A percentile compares a stretch with the other conserved stretches of the same genome.
phyloP scores from a whole-genome alignment of 2,113 vertebrate genomes.

The Peromyscus polionotus region DNA sequence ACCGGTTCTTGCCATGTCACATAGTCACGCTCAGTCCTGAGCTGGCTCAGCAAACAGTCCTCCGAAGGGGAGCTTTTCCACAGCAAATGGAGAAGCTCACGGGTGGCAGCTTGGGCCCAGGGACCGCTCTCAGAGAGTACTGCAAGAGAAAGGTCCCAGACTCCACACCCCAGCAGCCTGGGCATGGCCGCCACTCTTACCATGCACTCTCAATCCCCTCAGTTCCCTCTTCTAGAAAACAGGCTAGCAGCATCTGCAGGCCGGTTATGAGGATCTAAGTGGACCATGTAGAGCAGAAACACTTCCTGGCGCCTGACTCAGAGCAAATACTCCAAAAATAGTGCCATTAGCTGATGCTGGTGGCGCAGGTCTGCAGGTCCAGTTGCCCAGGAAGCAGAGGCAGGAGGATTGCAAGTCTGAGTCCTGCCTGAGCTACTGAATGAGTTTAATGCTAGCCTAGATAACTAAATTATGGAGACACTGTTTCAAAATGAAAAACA shows the following conservation, averaged over 20 bases:
- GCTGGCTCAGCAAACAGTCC: not conserved
- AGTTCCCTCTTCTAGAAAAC: conserved; percentile 46
- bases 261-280: not conserved
- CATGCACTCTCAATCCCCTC: not conserved
- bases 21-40: not conserved
- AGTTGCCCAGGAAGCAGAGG: not conserved
- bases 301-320: rapidly evolving
- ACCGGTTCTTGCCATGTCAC: not conserved
- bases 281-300: not conserved
- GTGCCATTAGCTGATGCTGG: not conserved
- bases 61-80: not conserved
- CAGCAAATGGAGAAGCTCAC: not conserved
- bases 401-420: not conserved
- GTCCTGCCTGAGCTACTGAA: not conserved
- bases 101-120: not conserved
- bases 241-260: not conserved
- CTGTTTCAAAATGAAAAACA: not conserved
- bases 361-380: not conserved
- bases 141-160: not conserved
- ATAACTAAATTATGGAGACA: not conserved
- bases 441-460: not conserved
- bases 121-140: rapidly evolving
- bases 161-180: not conserved
- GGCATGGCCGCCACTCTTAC: not conserved
- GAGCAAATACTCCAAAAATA: not conserved